phyloP scores from a whole-genome alignment of 30 jellyfish, hydroid and myxozoan genomes.

The Rhopilema esculentum region DNA sequence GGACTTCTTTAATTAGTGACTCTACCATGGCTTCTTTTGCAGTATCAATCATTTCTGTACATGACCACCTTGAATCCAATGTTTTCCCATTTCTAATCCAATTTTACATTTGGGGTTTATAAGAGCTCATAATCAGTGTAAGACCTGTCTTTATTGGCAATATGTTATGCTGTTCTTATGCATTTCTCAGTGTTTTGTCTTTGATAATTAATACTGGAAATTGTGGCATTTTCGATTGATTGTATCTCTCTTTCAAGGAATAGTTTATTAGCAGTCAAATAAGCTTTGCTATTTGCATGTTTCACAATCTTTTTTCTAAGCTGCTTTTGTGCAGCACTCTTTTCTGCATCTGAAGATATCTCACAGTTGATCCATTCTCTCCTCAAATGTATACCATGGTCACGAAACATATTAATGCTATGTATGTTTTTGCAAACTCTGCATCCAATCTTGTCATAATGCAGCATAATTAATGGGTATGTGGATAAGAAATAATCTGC shows the following conservation, averaged over 20 bases:
- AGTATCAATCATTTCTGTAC: constrained; percentile 41
- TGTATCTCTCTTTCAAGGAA: constrained; percentile 10
- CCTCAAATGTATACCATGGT: constrained; percentile 38
- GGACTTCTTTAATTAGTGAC: constrained; percentile 3
- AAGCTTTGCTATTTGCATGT: constrained; percentile 34
- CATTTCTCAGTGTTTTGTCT: constrained; percentile 24
- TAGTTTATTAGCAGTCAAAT: constrained; percentile 3
- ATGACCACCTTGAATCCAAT: constrained; percentile 45
- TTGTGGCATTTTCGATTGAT: constrained; percentile 28
- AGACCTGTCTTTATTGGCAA: constrained; percentile 33
- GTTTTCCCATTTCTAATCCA: constrained; percentile 43
- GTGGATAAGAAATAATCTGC: constrained; percentile 36
- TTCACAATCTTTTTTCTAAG: constrained; percentile 39
- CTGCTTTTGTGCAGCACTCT: constrained; percentile 41
- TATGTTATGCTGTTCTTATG: constrained; percentile 46
- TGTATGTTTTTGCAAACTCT: constrained; percentile 13
- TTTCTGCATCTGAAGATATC: constrained; percentile 19
- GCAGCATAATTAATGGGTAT: constrained; percentile 25
- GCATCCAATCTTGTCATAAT: constrained; percentile 22
- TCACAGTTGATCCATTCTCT: constrained; percentile 37
- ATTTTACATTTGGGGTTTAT: constrained; percentile 9
- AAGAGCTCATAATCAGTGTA: constrained; percentile 23
- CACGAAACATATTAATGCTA: constrained; percentile 32
- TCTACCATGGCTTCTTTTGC: constrained; percentile 32
- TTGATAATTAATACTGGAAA: neutral